phyloP scores from a whole-genome alignment of 2,797 vertebrate species.

The Hydrocynus forskahlii region DNA sequence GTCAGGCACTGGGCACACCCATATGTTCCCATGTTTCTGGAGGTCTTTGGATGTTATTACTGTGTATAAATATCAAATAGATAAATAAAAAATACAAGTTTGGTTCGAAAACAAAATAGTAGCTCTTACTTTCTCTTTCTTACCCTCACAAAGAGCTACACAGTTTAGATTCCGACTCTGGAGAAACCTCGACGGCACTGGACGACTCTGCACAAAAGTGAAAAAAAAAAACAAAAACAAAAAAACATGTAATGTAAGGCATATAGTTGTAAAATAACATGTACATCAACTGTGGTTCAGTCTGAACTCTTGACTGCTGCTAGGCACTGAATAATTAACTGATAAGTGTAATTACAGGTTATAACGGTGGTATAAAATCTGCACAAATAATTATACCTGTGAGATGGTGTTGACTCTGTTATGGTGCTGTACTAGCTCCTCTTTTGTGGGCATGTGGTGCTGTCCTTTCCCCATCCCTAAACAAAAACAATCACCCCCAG shows the following conservation, averaged over 20 bases:
- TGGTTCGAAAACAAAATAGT: neutral
- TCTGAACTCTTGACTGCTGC: neutral
- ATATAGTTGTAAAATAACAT: neutral
- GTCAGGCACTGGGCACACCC: slow-evolving; percentile 98
- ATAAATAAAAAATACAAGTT: neutral
- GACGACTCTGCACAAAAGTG: slow-evolving; percentile 77
- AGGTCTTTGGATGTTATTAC: slow-evolving; percentile 99
- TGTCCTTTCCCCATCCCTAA: slow-evolving; percentile 96
- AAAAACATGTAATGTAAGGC: too few species aligned
- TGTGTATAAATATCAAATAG: slow-evolving; percentile 71
- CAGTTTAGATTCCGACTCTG: slow-evolving; percentile 95
- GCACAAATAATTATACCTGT: slow-evolving; percentile 75
- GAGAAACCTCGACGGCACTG: slow-evolving; percentile 87
- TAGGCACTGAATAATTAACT: neutral
- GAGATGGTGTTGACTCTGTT: slow-evolving; percentile 89
- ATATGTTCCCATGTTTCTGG: slow-evolving; percentile 99
- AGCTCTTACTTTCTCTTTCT: slow-evolving; percentile 6
- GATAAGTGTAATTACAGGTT: neutral
- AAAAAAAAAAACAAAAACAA: too few species aligned
- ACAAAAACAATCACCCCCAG: slow-evolving; percentile 35
- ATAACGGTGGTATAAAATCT: neutral
- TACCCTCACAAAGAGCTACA: slow-evolving; percentile 97
- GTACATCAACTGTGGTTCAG: neutral
- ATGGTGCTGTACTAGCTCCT: slow-evolving; percentile 88
- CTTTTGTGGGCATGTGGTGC: slow-evolving; percentile 91